Evolutionary conservation across 1,140 invertebrate species (phyloP).

Genomic region (Papilio xuthus): DNA sequence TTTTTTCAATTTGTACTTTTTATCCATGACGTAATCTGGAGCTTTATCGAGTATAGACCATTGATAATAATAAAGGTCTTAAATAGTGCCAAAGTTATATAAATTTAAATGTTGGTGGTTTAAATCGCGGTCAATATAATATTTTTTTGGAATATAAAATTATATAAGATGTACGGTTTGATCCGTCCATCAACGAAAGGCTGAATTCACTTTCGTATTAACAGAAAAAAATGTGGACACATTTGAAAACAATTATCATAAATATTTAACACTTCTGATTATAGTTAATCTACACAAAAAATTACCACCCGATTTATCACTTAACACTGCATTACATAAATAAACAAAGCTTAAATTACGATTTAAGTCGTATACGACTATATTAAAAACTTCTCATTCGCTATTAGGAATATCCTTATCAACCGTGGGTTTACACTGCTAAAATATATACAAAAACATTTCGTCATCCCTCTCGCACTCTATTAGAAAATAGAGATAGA

Average conservation of each 20-base stretch:
- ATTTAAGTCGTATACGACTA: no score
- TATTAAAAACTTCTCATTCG: not conserved
- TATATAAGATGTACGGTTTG: slow-evolving; percentile 51
- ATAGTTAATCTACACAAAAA: not conserved
- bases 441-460: no score
- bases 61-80: slow-evolving; percentile 32
- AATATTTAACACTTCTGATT: slow-evolving; percentile 15
- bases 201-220: slow-evolving; percentile 44
- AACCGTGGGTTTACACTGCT: no score
- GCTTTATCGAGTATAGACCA: slow-evolving; percentile 20
- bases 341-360: no score
- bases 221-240: not conserved
- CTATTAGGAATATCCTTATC: not conserved
- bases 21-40: slow-evolving; percentile 14
- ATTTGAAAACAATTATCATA: slow-evolving; percentile 39
- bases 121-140: slow-evolving; percentile 30
- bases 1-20: not conserved
- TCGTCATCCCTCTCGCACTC: no score
- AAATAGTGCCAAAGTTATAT: slow-evolving; percentile 36
- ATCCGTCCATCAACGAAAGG: slow-evolving; percentile 65
- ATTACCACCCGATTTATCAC: not conserved
- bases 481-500: no score
- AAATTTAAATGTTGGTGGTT: slow-evolving; percentile 15
- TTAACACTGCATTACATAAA: not conserved
- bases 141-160: slow-evolving; percentile 42